Evolutionary conservation across 37 sponge, comb jelly and placozoan genomes (phyloP).

Genomic region (Aplysina aerophoba): DNA sequence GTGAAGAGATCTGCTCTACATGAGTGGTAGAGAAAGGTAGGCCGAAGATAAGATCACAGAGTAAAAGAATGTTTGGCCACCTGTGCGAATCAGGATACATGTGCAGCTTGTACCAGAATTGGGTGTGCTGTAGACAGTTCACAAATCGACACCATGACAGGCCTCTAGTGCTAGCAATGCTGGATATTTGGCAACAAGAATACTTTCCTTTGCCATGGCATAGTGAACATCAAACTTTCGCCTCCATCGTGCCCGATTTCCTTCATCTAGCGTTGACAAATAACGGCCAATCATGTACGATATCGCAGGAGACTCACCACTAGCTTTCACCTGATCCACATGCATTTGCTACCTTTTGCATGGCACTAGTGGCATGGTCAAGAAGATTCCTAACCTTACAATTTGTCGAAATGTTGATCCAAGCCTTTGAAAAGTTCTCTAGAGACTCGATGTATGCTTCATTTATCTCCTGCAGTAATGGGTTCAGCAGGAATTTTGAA

Average conservation of each 20-base stretch:
- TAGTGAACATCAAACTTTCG: conserved; percentile 33
- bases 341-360: conserved; percentile 35
- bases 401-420: conserved; percentile 48
- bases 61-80: conserved; percentile 50
- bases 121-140: conserved; percentile 7
- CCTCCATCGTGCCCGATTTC: not conserved
- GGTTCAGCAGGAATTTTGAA: no score
- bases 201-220: conserved; percentile 30
- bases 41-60: conserved; percentile 47
- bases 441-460: not conserved
- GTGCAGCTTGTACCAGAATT: conserved; percentile 21
- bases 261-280: conserved; percentile 38
- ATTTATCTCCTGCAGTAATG: no score
- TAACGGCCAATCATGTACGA: conserved; percentile 16
- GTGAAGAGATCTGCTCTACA: conserved; percentile 45
- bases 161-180: conserved; percentile 17
- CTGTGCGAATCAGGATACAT: conserved; percentile 35
- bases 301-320: conserved; percentile 26
- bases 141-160: conserved; percentile 6
- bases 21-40: conserved; percentile 50
- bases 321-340: conserved; percentile 13
- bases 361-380: conserved; percentile 32
- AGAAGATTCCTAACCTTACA: conserved; percentile 23
- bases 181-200: not conserved
- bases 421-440: conserved; percentile 22